Evolutionary conservation across 2,797 vertebrate species (phyloP), one percentile per base, ranked within the genome.

Genomic region (Urocyon cinereoargenteus): DNA sequence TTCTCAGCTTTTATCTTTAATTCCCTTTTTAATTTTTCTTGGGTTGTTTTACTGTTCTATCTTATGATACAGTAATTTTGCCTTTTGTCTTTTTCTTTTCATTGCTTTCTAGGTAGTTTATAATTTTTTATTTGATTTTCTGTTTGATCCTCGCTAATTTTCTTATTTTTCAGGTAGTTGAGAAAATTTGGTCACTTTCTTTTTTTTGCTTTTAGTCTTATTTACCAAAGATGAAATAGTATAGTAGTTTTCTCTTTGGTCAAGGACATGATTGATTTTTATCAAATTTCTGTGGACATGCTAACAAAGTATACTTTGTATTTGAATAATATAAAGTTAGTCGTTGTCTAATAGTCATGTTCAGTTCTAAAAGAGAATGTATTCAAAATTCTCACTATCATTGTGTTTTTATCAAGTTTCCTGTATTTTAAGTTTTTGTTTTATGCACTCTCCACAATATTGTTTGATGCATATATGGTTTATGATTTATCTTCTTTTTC

Each of bases 121-220:
- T 55, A 64, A 31, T 87, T 96, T 92, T 77, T 45, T 62, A 92
- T 93, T 90, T 91, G 34, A 68, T 49, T 64, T 94, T 94, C 14
- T 85, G 11, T 96, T 90, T 53, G 31, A 49, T 53, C 49, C 28
- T 91, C 18, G 14, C 49, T 92, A 87, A 62, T 78, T 84, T 93
- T 91, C 55, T 91, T 93, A 91, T 70, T 96, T 91, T 88, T 22
- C 24, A 91, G 24, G 31, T 86, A 61, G 51, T 79, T 90, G 18
- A 62, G 12, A 94, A 88, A 57, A 73, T 72, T 79, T 70, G 15
- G 6, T 91, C 11, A 45, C 78, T 93, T 94, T 95, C 55, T 75
- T 5, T 86, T 70, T 34, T 93, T 92, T 78, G 40, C 53, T 62
- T 70, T 87, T 78, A 49, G 6, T 57, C 85, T 97, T 95, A 73